phyloP scores from a whole-genome alignment of 2,113 vertebrate species.

The Nerophis ophidion region DNA sequence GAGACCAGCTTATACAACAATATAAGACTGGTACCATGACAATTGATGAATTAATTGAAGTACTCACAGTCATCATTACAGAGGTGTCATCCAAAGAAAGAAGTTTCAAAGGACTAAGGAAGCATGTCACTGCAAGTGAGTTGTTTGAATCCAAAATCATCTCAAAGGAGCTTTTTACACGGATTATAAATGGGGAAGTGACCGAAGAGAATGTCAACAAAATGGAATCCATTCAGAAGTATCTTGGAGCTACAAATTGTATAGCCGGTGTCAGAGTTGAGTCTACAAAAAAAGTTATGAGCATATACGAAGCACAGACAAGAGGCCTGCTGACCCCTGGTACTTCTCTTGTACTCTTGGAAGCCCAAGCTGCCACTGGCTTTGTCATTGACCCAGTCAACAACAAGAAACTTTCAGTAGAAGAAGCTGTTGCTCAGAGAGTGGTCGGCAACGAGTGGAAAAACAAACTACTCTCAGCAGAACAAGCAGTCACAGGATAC shows the following conservation, averaged over 20 bases:
- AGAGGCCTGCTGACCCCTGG: constrained; percentile 62
- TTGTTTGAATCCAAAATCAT: constrained; percentile 78
- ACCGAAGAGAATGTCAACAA: constrained; percentile 66
- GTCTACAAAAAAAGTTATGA: constrained; percentile 72
- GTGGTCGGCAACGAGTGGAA: constrained; percentile 68
- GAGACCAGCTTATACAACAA: constrained; percentile 66
- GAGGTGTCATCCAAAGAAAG: constrained; percentile 66
- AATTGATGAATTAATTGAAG: constrained; percentile 66
- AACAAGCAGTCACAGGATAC: constrained; percentile 69
- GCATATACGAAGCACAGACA: constrained; percentile 74
- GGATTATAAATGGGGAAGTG: constrained; percentile 73
- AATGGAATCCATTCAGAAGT: constrained; percentile 78
- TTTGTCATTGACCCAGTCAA: constrained; percentile 75
- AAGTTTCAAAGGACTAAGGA: constrained; percentile 73
- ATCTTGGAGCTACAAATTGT: constrained; percentile 77
- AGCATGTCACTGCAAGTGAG: constrained; percentile 72
- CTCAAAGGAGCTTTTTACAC: constrained; percentile 59
- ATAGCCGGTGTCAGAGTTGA: constrained; percentile 76
- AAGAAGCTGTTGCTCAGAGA: constrained; percentile 63
- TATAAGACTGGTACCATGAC: constrained; percentile 64
- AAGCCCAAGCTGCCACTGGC: constrained; percentile 78
- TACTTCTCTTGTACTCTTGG: constrained; percentile 64
- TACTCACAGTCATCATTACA: constrained; percentile 65
- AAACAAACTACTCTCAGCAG: constrained; percentile 60
- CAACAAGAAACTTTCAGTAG: constrained; percentile 69